Evolutionary conservation across 2,797 vertebrate genomes (phyloP).

Genomic region (Capromys pilorides): DNA sequence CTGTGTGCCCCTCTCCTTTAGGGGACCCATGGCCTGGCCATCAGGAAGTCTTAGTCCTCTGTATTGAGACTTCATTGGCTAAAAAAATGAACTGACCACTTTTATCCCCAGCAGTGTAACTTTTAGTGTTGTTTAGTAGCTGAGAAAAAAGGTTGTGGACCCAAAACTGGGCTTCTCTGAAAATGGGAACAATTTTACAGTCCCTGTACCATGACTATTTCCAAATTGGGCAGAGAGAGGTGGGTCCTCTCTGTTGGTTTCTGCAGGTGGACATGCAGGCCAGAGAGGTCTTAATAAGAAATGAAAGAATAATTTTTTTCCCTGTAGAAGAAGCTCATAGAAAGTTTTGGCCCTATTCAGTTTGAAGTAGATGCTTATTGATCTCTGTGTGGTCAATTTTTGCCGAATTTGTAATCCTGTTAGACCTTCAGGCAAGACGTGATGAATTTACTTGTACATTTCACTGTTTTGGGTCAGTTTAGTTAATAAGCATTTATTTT

Average conservation of each 20-base stretch:
- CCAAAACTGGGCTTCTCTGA: conserved; percentile 56
- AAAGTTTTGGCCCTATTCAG: conserved; percentile 48
- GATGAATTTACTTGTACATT: conserved; percentile 61
- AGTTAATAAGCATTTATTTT: conserved; percentile 66
- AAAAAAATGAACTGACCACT: background rate
- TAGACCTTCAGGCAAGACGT: conserved; percentile 36
- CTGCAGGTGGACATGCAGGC: background rate
- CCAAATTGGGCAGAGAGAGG: conserved; percentile 52
- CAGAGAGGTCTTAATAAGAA: conserved; percentile 6
- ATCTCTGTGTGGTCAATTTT: conserved; percentile 50
- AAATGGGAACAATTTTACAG: conserved; percentile 49
- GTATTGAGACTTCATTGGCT: background rate
- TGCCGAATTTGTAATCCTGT: conserved; percentile 67
- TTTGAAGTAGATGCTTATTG: conserved; percentile 37
- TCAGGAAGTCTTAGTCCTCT: background rate
- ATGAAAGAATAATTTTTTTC: background rate
- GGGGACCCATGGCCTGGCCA: fast-evolving
- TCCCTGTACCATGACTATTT: conserved; percentile 56
- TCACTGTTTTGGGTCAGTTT: conserved; percentile 61
- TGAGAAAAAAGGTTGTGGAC: conserved; percentile 12
- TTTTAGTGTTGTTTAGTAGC: background rate
- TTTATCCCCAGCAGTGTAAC: background rate
- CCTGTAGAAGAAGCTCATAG: background rate
- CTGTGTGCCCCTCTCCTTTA: background rate
- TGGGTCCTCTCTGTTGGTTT: background rate